These are phyloP conservation scores for Cecidostiba fungosa DNA, from an alignment of 2,888 invertebrate genomes.

Conservation along the genomic window DNA sequence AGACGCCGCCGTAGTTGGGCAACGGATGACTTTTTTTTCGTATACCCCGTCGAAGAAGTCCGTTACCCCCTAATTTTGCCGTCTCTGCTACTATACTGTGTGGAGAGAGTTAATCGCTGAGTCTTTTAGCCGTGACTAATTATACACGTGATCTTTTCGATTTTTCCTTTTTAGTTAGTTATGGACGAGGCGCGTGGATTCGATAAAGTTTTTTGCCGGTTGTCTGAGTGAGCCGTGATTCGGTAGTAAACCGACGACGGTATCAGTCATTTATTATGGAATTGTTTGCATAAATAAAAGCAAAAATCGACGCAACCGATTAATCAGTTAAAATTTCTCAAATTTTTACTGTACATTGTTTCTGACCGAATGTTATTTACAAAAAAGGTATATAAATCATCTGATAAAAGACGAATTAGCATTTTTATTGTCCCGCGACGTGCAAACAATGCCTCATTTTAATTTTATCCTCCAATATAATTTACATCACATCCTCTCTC, in stretches of 20 bases:
- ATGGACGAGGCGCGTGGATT: neutral
- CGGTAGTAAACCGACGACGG: no score
- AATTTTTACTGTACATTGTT: neutral
- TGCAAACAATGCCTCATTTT: conserved; percentile 8
- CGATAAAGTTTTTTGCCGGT: neutral
- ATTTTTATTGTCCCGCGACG: neutral
- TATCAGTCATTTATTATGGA: no score
- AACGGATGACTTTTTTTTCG: conserved; percentile 26
- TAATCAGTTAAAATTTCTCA: neutral
- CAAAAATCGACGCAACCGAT: no score
- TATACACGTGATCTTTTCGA: conserved; percentile 16
- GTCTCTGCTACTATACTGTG: conserved; percentile 10
- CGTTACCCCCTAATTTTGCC: conserved; percentile 35
- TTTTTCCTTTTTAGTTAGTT: conserved; percentile 15
- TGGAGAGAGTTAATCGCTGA: neutral
- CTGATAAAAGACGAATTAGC: neutral
- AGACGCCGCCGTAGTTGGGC: conserved; percentile 43
- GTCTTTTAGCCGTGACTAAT: conserved; percentile 20
- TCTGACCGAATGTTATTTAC: neutral
- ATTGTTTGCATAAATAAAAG: no score
- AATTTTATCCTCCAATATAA: neutral
- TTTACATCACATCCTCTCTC: neutral
- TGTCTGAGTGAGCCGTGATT: neutral
- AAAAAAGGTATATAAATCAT: neutral
- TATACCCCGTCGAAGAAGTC: conserved; percentile 22